Base-by-base conservation (phyloP, 2,797 vertebrate species). In the Lerista edwardsae region DNA sequence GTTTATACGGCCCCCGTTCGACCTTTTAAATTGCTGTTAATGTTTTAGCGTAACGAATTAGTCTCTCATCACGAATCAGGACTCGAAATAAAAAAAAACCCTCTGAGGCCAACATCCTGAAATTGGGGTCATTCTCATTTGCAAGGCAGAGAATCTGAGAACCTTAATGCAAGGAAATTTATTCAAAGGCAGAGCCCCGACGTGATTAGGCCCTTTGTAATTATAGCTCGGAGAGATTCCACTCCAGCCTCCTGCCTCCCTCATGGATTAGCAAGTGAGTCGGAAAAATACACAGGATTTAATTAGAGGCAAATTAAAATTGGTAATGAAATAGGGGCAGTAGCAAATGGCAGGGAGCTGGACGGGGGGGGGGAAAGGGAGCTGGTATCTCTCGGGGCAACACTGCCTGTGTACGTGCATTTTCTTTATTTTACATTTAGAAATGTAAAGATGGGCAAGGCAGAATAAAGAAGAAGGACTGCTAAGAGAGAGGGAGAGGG, bases 61-160 rank as follows among this genome's bases (percentile, higher is more conserved):
- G 98, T 97, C 98, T 99, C 98, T 98, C 97, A 98, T 99, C 98
- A 99, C 97, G 97, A 97, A 98, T 97, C 96, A 97, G 97, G 96
- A 97, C 98, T 98, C 97, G 96, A 97, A 98, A 98, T 97, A 97
- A 95, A 95, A 95, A 88, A 95, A 95, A 96, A 94, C 96, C 97
- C 97, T 96, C 97, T 94, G 97, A 98, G 98, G 98, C 97, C 96
- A 97, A 97, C 97, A 95, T 96, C 96, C 94, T 97, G 97, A 99
- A 99, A 99, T 99, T 99, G 98, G 98, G 98, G 98, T 99, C 98
- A 99, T 98, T 98, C 98, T 99, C 97, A 99, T 99, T 99, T 99
- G 98, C 98, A 98, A 98, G 98, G 98, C 97, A 97, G 97, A 98
- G 98, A 96, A 96, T 98, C 95, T 93, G 95, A 96, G 96, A 98